phyloP scores from a whole-genome alignment of 2,888 invertebrate species.

The Gymnosoma rotundatum region DNA sequence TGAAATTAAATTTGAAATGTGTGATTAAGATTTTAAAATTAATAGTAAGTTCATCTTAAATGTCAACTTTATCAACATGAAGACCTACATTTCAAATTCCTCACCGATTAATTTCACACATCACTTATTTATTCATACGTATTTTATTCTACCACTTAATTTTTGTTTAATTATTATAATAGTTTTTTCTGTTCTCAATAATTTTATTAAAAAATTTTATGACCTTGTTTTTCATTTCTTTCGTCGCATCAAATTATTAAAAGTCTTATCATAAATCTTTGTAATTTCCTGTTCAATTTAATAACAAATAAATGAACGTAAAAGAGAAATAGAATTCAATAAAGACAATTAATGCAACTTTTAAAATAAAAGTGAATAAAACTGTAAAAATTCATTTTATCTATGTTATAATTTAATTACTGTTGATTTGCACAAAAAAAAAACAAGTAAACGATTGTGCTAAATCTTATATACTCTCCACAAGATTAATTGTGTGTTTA shows the following conservation, averaged over 20 bases:
- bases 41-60: conserved; percentile 73
- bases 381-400: no score
- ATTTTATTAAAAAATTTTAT: conserved; percentile 34
- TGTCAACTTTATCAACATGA: conserved; percentile 71
- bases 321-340: neutral
- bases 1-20: conserved; percentile 5
- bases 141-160: conserved; percentile 4
- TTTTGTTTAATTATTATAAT: conserved; percentile 22
- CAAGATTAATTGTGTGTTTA: no score
- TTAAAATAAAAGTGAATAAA: no score
- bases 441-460: no score
- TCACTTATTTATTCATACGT: conserved; percentile 39
- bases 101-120: conserved; percentile 57
- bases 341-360: no score
- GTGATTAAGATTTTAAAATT: conserved; percentile 52
- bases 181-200: conserved; percentile 40
- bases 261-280: conserved; percentile 63
- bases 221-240: conserved; percentile 57
- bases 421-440: no score
- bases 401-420: no score
- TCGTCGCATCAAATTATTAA: conserved; percentile 31
- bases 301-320: neutral
- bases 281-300: conserved; percentile 64
- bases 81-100: conserved; percentile 59
- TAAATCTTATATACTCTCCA: no score